These are phyloP conservation scores for Percina caprodes DNA, from an alignment of 2,113 vertebrate genomes.

Conservation along the genomic window DNA sequence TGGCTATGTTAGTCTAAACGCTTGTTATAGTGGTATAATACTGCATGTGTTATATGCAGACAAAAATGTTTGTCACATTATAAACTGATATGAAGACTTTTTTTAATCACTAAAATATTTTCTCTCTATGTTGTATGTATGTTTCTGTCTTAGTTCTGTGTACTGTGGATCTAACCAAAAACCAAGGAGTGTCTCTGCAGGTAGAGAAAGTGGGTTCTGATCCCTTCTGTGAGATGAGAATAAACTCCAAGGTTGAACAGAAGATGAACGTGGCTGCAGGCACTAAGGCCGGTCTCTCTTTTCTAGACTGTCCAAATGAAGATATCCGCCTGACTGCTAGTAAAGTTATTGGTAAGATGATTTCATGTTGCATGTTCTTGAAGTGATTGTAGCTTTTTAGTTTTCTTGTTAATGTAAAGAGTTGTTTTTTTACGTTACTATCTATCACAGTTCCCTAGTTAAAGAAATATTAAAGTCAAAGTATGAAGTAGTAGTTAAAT, in stretches of 20 bases:
- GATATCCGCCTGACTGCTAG: constrained; percentile 85
- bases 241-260: constrained; percentile 78
- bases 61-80: not conserved
- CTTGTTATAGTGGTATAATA: not conserved
- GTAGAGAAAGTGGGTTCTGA: constrained; percentile 79
- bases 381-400: not conserved
- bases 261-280: constrained; percentile 83
- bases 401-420: not conserved
- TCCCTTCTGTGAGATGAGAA: constrained; percentile 87
- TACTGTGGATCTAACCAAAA: constrained; percentile 84
- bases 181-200: constrained; percentile 79
- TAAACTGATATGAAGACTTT: not conserved
- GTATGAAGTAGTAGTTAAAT: not conserved
- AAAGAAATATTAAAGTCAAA: not conserved
- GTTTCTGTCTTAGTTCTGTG: constrained; percentile 79
- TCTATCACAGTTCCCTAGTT: not conserved
- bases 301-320: constrained; percentile 88
- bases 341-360: constrained; percentile 75
- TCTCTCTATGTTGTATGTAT: not conserved
- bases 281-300: constrained; percentile 82
- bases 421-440: not conserved
- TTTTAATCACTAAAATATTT: not conserved
- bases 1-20: not conserved
- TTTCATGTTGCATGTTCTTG: not conserved
- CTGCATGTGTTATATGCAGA: not conserved